Conservation (phyloP, 2,113 vertebrate genomes). For the Gallinago media region DNA sequence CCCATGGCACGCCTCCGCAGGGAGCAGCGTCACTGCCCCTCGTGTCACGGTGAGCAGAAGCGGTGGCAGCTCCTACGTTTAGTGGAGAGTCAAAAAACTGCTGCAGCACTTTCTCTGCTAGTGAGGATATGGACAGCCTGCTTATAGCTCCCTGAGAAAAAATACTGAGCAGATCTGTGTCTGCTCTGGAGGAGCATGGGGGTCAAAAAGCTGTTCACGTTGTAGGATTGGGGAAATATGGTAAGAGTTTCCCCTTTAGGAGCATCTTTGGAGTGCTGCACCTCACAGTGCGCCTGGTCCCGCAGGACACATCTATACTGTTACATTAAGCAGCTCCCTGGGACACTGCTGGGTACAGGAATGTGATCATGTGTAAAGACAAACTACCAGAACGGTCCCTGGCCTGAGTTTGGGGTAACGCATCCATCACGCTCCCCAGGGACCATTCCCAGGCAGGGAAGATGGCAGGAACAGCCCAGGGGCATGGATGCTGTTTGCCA, state of each 20-base stretch:
- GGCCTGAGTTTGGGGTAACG: neutral
- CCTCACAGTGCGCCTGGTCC: neutral
- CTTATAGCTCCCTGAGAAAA: neutral
- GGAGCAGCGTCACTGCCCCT: neutral
- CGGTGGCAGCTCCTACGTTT: rapidly evolving
- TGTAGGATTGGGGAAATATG: neutral
- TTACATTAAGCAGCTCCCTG: neutral
- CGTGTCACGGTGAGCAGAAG: rapidly evolving
- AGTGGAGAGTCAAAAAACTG: neutral
- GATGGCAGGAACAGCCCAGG: neutral
- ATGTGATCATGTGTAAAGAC: neutral
- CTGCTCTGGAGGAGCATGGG: neutral
- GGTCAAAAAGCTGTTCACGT: rapidly evolving
- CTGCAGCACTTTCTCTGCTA: neutral
- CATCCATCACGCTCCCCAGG: rapidly evolving
- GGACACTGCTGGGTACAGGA: neutral
- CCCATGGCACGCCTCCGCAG: neutral
- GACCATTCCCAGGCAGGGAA: neutral
- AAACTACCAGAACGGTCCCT: neutral
- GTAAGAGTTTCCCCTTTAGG: neutral
- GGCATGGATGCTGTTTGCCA: neutral
- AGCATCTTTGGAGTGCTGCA: neutral
- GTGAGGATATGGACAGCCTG: neutral
- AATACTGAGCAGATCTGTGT: neutral
- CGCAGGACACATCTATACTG: neutral